These are phyloP conservation scores for Gymnoscopelus microlampas DNA, from an alignment of 2,797 vertebrate genomes.

Conservation along the genomic window DNA sequence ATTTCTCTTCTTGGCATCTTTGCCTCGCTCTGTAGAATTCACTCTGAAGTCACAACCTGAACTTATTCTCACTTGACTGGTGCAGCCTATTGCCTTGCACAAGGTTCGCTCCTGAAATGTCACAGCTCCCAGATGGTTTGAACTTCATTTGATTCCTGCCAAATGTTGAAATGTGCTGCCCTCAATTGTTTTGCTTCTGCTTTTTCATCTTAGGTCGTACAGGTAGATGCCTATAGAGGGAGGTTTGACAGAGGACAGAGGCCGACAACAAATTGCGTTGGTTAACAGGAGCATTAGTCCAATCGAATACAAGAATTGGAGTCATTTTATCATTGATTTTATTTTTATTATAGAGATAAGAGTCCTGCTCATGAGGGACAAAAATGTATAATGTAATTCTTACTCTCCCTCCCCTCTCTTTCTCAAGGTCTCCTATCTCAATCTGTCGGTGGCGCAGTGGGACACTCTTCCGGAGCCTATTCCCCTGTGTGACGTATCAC, in stretches of 20 bases:
- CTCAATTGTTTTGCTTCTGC: neutral
- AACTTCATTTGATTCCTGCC: neutral
- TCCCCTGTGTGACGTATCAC: slow-evolving; percentile 50
- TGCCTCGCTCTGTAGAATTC: slow-evolving; percentile 30
- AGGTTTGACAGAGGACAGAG: no score
- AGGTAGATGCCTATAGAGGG: no score
- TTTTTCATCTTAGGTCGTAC: neutral
- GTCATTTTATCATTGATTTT: no score
- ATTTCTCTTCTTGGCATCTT: slow-evolving; percentile 51
- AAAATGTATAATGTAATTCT: slow-evolving; percentile 41
- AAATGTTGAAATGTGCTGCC: neutral
- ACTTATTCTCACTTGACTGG: slow-evolving; percentile 56
- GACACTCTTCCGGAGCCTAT: slow-evolving; percentile 47
- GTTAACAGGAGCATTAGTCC: slow-evolving; percentile 2
- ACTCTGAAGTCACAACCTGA: slow-evolving; percentile 17
- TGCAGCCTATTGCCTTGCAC: slow-evolving; percentile 27
- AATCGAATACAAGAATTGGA: neutral
- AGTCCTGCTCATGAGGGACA: slow-evolving; percentile 30
- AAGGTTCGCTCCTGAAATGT: slow-evolving; percentile 43
- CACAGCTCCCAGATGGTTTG: slow-evolving; percentile 16
- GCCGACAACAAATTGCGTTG: neutral
- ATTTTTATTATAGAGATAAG: no score
- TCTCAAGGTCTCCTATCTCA: neutral
- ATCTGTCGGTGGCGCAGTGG: slow-evolving; percentile 42
- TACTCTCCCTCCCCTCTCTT: slow-evolving; percentile 21